Evolutionary conservation across 2,888 invertebrate species (phyloP).

Genomic region (Catocala sponsa): DNA sequence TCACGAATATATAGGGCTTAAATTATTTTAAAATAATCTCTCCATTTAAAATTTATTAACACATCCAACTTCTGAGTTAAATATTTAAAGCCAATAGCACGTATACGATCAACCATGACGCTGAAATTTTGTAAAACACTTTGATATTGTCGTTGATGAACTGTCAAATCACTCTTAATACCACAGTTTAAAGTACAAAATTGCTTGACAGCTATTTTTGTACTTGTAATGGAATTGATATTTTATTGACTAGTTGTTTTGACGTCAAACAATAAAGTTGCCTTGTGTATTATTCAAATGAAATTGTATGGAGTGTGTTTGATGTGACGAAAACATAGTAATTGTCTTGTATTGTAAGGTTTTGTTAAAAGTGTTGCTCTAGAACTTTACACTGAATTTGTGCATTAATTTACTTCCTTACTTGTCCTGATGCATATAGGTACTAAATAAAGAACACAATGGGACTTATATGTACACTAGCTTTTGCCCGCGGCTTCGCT

Average conservation of each 20-base stretch:
- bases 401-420: neutral
- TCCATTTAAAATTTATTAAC: constrained; percentile 12
- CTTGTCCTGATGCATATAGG: no score
- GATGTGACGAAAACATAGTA: constrained; percentile 5
- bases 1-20: no score
- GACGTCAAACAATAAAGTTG: constrained; percentile 8
- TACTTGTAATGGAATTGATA: neutral
- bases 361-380: no score
- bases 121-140: neutral
- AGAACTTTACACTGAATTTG: neutral
- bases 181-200: neutral
- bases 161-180: neutral
- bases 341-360: neutral
- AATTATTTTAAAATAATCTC: neutral
- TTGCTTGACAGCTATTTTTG: neutral
- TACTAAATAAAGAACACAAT: no score
- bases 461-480: no score
- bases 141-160: neutral
- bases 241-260: constrained; percentile 9
- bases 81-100: constrained; percentile 8
- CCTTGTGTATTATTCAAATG: constrained; percentile 12
- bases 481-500: no score
- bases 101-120: constrained; percentile 2
- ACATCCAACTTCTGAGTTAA: constrained; percentile 4
- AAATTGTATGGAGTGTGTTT: constrained; percentile 12